Base-by-base conservation (phyloP, 1,140 invertebrate genomes). In the Phocides pigmalion region DNA sequence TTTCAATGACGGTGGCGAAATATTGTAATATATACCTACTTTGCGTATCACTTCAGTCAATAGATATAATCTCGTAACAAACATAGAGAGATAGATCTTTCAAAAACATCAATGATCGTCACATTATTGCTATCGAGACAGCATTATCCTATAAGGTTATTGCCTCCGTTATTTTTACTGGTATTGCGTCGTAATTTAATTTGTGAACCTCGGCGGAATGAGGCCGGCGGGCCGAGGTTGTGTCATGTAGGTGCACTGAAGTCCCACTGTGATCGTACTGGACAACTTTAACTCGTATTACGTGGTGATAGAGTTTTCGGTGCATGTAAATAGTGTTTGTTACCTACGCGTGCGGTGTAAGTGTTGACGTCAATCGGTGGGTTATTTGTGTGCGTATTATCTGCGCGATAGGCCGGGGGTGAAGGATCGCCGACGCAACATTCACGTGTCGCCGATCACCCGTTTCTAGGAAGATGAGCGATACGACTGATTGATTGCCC, bases 331-430 rank as follows among this genome's bases (percentile, higher is more conserved):
- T 44, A 58, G 39, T 42, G 20, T 8, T 6, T 58, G 65, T 70
- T 74, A 78, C 71, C 72, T 72, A 74, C 63, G 62, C 51, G 69
- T 59, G 51, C 65, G 59, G 68, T 62, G 62, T 35, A 56, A 46
- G 59, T 68, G 17, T 63, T 87, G 86, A 89, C 86, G 86, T 89
- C 86, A 89, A 89, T 89, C 54, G 54, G 54, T 56, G 20, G 66
- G 74, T 68, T 82, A 79, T 76, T 79, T 80, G 75, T 72, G 76
- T 64, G 80, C 58, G 67, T 41, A 68, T 73, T 83, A 82, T 84
- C 79, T 58, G 17, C 16, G 58, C 16, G 72, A 75, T 72, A 70
- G 81, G 68, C 35, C 76, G 71, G 76, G 79, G 85, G 85, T 86
- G 85, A 86, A 84, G 83, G 85, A 79, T 74, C 82, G 81, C 61